A percentile compares a stretch with the other conserved stretches of the same genome.
Evolutionary conservation across 2,113 vertebrate genomes (phyloP).

Genomic region (Oryzias melastigma): DNA sequence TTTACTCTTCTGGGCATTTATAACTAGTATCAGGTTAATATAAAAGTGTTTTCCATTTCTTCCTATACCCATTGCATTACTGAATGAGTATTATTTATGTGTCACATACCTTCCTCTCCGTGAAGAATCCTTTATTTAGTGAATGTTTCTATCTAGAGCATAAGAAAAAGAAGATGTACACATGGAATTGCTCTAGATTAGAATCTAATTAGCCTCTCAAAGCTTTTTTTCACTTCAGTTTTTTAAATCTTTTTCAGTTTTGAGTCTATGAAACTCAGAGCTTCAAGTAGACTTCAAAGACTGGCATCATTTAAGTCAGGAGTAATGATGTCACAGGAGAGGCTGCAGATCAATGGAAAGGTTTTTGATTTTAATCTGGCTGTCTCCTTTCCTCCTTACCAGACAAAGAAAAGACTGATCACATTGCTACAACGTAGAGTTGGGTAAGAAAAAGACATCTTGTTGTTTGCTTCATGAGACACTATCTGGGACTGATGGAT

Average conservation of each 20-base stretch:
- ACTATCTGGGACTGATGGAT: no score
- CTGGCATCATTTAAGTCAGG: conserved; percentile 23
- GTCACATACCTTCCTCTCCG: not conserved
- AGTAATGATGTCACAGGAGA: conserved; percentile 20
- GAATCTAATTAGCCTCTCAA: not conserved
- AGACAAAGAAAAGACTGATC: conserved; percentile 44
- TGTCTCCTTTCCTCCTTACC: conserved; percentile 24
- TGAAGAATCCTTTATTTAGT: not conserved
- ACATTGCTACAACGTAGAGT: not conserved
- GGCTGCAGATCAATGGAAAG: conserved; percentile 33
- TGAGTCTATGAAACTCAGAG: conserved; percentile 4
- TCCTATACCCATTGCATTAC: not conserved
- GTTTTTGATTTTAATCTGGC: conserved; percentile 33
- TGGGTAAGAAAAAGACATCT: not conserved
- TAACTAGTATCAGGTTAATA: not conserved
- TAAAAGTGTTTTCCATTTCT: not conserved
- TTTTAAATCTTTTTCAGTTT: not conserved
- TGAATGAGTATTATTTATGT: not conserved
- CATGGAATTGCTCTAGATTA: not conserved
- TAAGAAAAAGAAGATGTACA: not conserved
- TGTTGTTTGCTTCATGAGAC: not conserved
- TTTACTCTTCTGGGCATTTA: no score
- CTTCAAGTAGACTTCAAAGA: conserved; percentile 24
- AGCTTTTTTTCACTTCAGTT: not conserved
- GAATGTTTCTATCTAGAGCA: not conserved